These are phyloP conservation scores for Rafetus swinhoei DNA, from an alignment of 2,113 vertebrate species.

Conservation along the genomic window DNA sequence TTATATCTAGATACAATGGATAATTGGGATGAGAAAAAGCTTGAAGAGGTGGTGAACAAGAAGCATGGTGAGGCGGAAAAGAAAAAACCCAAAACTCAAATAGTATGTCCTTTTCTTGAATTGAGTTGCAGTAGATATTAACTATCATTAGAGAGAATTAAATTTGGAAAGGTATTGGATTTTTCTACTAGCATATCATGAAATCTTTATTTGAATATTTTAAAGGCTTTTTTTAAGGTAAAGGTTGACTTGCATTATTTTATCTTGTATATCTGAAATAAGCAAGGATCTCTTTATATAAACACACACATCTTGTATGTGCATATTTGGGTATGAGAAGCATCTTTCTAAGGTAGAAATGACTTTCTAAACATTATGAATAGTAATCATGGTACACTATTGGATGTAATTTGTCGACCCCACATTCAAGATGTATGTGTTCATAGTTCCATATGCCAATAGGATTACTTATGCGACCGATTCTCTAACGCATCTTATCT, in stretches of 20 bases:
- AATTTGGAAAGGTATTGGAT: constrained; percentile 21
- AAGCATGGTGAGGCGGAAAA: constrained; percentile 98
- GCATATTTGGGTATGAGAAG: not conserved
- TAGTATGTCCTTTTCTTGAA: constrained; percentile 83
- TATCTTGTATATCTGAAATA: not conserved
- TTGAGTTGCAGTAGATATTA: constrained; percentile 45
- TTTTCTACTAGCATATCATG: not conserved
- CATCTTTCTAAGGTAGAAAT: not conserved
- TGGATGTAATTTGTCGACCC: not conserved
- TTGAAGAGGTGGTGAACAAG: constrained; percentile 97
- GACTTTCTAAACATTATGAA: not conserved
- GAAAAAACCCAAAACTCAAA: constrained; percentile 97
- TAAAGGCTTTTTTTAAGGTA: not conserved
- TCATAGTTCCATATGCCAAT: not conserved
- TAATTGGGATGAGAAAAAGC: constrained; percentile 98
- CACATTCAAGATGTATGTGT: not conserved
- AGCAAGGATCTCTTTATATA: not conserved
- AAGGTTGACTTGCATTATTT: not conserved
- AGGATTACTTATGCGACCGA: not conserved
- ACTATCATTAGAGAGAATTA: constrained; percentile 39
- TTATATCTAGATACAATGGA: constrained; percentile 93
- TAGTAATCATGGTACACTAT: rapidly evolving
- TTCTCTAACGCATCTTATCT: not conserved
- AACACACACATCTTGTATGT: not conserved
- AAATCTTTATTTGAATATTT: not conserved